Base-by-base conservation (phyloP, 2,888 invertebrate species). In the Habrosyne pyritoides region DNA sequence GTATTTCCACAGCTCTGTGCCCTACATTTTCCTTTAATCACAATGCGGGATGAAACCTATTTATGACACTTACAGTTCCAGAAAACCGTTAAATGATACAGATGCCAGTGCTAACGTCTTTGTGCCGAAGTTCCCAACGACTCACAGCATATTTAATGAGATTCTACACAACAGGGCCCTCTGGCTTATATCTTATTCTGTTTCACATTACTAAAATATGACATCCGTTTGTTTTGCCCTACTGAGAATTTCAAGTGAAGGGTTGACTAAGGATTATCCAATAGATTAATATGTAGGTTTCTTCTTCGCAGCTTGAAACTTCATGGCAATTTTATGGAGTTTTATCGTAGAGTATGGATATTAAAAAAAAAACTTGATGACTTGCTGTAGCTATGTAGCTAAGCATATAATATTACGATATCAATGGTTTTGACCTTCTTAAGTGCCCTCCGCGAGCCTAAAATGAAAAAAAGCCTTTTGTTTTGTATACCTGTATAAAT, bases 51-150 rank as follows among this genome's bases (percentile, higher is more conserved):
- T 42, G 18, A 42, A 42, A 42, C 42, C 42, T 42, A 18, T 18
- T 18, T 42, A 42, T 18, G 42, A 8, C 42, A 42, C 42, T 42
- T 42, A 42, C 42, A 42, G 42, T 8, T 18, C 18, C 42, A 42
- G 42, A 42, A 24, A 42, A 42, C 42, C 42, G 42, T 42, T 42
- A 42, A 42, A 42, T 42, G 42, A 42, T 42, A 42, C 42, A 42
- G 42, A 42, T 42, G 42, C 42, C 42, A 42, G 42, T 18, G 8
- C 18, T 18, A 42, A 42, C 18, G 42, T 42, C 42, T 42, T 42
- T 42, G 42, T 42, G 42, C 42, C 18, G 42, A 42, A 0, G 18
- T 42, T 42, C 42, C 6, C 42, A 42, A 42, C n/a, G 42, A 42
- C 5, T 33, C n/a, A 33, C 42, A 18, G 42, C 6, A 42, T 18